A percentile compares a stretch with the other conserved stretches of the same genome.
Conservation (phyloP, 1,140 invertebrate species). For the Rhynchophorus ferrugineus region DNA sequence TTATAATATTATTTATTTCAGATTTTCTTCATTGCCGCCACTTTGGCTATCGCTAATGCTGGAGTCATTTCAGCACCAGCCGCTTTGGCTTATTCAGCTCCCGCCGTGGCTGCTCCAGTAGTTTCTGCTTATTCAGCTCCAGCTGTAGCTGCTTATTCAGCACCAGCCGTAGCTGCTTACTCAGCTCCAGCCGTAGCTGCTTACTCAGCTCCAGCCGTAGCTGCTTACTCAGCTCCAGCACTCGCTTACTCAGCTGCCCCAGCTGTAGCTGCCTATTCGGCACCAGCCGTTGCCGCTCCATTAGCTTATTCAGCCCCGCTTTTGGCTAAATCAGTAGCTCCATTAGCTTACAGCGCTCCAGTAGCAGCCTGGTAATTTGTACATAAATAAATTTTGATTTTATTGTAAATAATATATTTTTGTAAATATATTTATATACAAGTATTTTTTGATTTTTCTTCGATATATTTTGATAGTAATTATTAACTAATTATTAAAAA, state of each 20-base stretch:
- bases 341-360: background rate
- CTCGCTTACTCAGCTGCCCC: background rate
- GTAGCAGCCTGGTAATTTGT: background rate
- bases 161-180: conserved; percentile 23
- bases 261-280: background rate
- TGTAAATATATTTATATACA: too few species aligned
- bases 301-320: background rate
- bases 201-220: conserved; percentile 31
- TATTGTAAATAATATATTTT: background rate
- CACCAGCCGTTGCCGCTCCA: background rate
- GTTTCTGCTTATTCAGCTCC: conserved; percentile 5
- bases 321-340: background rate
- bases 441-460: too few species aligned
- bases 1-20: too few species aligned
- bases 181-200: conserved; percentile 27
- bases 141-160: background rate
- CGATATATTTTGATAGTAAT: too few species aligned
- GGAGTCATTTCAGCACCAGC: conserved; percentile 7
- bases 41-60: conserved; percentile 17
- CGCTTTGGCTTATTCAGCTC: conserved; percentile 3
- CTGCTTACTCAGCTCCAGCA: conserved; percentile 6
- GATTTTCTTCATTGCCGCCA: background rate
- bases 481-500: too few species aligned
- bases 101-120: background rate
- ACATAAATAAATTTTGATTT: background rate